Evolutionary conservation across 2,888 invertebrate species (phyloP).

Genomic region (Lithophane leautieri): DNA sequence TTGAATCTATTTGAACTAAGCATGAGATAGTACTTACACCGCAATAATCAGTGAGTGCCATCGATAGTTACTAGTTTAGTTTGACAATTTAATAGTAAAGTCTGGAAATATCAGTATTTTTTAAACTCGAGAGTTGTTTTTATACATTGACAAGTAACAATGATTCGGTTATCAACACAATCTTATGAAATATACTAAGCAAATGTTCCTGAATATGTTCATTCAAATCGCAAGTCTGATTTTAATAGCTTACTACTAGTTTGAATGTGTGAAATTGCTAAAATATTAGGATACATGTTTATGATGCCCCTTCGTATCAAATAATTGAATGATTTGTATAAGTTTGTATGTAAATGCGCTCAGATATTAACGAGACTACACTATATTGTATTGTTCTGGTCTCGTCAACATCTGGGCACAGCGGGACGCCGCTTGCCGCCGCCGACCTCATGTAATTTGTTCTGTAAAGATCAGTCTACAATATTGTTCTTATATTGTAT

Average conservation of each 20-base stretch:
- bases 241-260: constrained; percentile 34
- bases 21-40: constrained; percentile 10
- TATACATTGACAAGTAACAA: neutral
- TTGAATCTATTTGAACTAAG: neutral
- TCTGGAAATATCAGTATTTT: neutral
- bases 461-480: constrained; percentile 87
- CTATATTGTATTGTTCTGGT: constrained; percentile 1
- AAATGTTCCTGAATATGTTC: constrained; percentile 48
- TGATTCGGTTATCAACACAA: constrained; percentile 15
- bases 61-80: neutral
- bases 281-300: neutral
- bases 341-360: constrained; percentile 48
- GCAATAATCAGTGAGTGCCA: constrained; percentile 27
- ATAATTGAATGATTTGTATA: constrained; percentile 37
- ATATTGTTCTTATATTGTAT: constrained; percentile 89
- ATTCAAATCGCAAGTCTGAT: constrained; percentile 52
- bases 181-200: constrained; percentile 31
- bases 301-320: neutral
- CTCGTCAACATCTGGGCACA: constrained; percentile 23
- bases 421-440: constrained; percentile 20
- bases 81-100: neutral
- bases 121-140: constrained; percentile 2
- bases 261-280: constrained; percentile 1
- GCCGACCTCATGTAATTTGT: constrained; percentile 67
- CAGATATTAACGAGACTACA: constrained; percentile 31